These are phyloP conservation scores for Macaria liturata DNA, from an alignment of 2,888 invertebrate species.

Conservation along the genomic window DNA sequence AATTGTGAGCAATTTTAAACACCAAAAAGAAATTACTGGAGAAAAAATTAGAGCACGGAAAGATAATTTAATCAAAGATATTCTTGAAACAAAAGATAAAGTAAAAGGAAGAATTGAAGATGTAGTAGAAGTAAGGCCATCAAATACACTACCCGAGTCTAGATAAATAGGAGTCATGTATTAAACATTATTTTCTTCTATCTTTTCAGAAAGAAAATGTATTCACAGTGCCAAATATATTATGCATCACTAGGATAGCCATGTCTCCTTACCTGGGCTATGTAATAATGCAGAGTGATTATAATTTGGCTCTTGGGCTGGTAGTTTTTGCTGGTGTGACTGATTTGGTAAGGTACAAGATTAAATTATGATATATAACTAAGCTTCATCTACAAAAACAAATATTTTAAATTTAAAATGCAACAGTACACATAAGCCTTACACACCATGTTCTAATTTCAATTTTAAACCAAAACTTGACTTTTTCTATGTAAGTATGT, in stretches of 20 bases:
- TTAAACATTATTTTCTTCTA: too few relatives aligned
- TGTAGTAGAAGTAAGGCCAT: constrained; percentile 85
- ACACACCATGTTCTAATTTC: too few relatives aligned
- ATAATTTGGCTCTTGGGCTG: constrained; percentile 90
- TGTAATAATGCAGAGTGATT: constrained; percentile 92
- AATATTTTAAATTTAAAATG: too few relatives aligned
- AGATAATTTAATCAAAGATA: constrained; percentile 86
- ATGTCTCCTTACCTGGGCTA: constrained; percentile 95
- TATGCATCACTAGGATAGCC: constrained; percentile 93
- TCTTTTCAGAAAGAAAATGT: constrained; percentile 90
- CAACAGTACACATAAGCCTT: too few relatives aligned
- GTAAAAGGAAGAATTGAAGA: constrained; percentile 89
- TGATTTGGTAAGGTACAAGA: constrained; percentile 87
- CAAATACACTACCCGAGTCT: too few relatives aligned
- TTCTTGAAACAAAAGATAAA: constrained; percentile 87
- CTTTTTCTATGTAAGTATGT: too few relatives aligned
- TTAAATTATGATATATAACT: too few relatives aligned
- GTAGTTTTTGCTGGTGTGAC: constrained; percentile 94
- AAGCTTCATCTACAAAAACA: too few relatives aligned
- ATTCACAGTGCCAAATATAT: constrained; percentile 95
- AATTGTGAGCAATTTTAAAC: constrained; percentile 71
- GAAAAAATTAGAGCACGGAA: constrained; percentile 82
- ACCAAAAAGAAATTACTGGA: constrained; percentile 70
- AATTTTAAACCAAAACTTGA: too few relatives aligned
- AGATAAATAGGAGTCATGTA: too few relatives aligned